These are phyloP conservation scores for Lobophora halterata DNA, from an alignment of 2,888 invertebrate species.

Conservation along the genomic window DNA sequence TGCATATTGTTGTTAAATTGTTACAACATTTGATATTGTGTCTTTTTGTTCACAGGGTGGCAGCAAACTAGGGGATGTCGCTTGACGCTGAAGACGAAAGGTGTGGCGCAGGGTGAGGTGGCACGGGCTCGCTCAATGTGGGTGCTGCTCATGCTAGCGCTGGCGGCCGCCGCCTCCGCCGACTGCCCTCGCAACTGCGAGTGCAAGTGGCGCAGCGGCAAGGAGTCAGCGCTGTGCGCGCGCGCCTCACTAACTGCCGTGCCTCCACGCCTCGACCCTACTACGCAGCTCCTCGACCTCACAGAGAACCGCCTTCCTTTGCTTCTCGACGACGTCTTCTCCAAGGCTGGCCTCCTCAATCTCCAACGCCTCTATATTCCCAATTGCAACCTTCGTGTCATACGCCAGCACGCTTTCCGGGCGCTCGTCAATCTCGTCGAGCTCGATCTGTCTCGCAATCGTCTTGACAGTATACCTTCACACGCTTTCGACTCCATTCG, in stretches of 20 bases:
- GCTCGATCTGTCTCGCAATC: constrained; percentile 89
- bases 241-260: constrained; percentile 87
- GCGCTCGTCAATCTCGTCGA: constrained; percentile 90
- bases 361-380: constrained; percentile 89
- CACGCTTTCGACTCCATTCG: constrained; percentile 86
- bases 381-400: constrained; percentile 84
- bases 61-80: constrained; percentile 63
- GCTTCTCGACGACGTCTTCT: constrained; percentile 87
- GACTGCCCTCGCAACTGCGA: constrained; percentile 89
- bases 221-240: constrained; percentile 90
- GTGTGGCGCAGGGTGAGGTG: constrained; percentile 68
- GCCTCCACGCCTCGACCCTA: constrained; percentile 87
- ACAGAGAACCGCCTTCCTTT: constrained; percentile 85
- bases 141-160: constrained; percentile 75
- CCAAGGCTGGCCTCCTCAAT: constrained; percentile 87
- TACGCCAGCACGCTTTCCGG: constrained; percentile 88
- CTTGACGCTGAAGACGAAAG: constrained; percentile 62
- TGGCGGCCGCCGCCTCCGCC: constrained; percentile 77
- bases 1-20: too few relatives aligned
- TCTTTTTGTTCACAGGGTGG: constrained; percentile 49
- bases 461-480: constrained; percentile 84
- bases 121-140: constrained; percentile 66
- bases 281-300: constrained; percentile 90
- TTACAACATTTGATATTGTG: neutral
- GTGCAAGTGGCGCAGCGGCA: constrained; percentile 94